phyloP scores from a whole-genome alignment of 2,113 vertebrate species.

The Myodes glareolus region DNA sequence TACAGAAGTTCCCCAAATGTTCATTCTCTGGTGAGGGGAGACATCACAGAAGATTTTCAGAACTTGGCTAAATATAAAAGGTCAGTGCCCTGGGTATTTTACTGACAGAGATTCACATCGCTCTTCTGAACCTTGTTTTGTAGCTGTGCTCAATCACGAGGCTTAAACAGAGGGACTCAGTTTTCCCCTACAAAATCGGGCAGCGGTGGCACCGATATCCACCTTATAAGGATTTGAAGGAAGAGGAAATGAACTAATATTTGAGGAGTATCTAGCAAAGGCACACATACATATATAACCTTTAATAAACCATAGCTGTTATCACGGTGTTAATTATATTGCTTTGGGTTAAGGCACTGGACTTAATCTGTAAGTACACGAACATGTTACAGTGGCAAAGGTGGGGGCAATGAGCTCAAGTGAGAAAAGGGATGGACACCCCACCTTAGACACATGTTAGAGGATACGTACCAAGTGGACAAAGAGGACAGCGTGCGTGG shows the following conservation, averaged over 20 bases:
- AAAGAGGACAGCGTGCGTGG: background rate
- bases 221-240: background rate
- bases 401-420: background rate
- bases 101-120: background rate
- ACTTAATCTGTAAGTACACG: background rate
- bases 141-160: background rate
- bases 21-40: background rate
- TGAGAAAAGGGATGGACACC: background rate
- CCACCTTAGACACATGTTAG: background rate
- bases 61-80: background rate
- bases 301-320: background rate
- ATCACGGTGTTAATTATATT: background rate
- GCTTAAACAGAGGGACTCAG: background rate
- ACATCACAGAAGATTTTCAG: background rate
- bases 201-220: background rate
- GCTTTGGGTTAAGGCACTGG: background rate
- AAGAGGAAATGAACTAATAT: constrained; percentile 23
- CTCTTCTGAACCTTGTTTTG: background rate
- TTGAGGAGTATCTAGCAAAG: background rate
- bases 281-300: background rate
- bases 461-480: background rate
- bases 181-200: background rate
- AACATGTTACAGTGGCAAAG: background rate
- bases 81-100: background rate
- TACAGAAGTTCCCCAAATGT: background rate